Evolutionary conservation across 2,797 vertebrate species (phyloP).

Genomic region (Microchirus variegatus): DNA sequence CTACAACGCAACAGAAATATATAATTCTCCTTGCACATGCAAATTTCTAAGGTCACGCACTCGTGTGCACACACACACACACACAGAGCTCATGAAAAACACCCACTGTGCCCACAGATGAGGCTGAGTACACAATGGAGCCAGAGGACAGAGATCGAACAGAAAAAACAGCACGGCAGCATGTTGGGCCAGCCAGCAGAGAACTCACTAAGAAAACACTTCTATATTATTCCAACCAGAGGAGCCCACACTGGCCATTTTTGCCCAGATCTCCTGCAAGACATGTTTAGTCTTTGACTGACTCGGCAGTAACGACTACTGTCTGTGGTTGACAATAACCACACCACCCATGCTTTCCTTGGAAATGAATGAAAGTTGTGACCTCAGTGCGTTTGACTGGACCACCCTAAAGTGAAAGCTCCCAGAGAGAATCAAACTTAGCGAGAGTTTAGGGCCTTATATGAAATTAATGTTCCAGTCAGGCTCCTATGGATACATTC

Average conservation of each 20-base stretch:
- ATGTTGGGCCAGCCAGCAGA: conserved; percentile 36
- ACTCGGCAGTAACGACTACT: conserved; percentile 65
- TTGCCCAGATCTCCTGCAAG: conserved; percentile 44
- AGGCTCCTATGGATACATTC: conserved; percentile 9
- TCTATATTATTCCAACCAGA: conserved; percentile 59
- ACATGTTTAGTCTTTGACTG: conserved; percentile 53
- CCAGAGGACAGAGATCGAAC: conserved; percentile 62
- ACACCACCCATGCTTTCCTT: conserved; percentile 66
- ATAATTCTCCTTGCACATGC: conserved; percentile 45
- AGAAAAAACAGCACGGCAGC: conserved; percentile 65
- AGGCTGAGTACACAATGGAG: conserved; percentile 60
- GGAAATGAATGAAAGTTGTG: conserved; percentile 69
- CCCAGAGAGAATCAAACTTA: conserved; percentile 46
- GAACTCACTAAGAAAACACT: conserved; percentile 66
- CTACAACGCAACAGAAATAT: conserved; percentile 14
- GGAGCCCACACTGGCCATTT: conserved; percentile 43
- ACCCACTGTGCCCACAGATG: conserved; percentile 55
- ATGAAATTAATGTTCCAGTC: conserved; percentile 27
- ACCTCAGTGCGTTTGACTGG: conserved; percentile 50
- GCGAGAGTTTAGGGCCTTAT: conserved; percentile 20
- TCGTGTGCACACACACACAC: conserved; percentile 1
- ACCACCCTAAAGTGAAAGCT: conserved; percentile 61
- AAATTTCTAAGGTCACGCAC: conserved; percentile 64
- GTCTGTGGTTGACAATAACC: conserved; percentile 67
- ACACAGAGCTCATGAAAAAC: conserved; percentile 42